Conservation (phyloP, 35 echinoderm and acorn worm genomes). For the Antedon bifida region DNA sequence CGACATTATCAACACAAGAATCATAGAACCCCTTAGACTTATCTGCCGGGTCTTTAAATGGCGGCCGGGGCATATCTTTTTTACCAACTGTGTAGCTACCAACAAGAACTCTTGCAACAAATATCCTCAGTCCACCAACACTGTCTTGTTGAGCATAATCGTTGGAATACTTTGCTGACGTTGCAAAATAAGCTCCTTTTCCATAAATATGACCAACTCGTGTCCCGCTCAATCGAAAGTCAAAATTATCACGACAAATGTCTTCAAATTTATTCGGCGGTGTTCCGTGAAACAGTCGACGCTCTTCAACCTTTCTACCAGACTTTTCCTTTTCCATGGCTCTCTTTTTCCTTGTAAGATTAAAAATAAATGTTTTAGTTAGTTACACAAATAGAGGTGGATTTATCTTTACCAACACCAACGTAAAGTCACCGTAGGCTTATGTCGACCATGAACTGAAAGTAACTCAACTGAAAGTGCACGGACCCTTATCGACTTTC, state of each 20-base stretch:
- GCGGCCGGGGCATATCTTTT: constrained; percentile 13
- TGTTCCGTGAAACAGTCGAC: constrained; percentile 32
- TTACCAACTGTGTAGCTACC: too few relatives aligned
- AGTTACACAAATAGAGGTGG: too few relatives aligned
- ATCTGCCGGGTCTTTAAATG: background rate
- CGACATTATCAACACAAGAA: too few relatives aligned
- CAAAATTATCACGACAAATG: too few relatives aligned
- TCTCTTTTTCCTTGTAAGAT: constrained; percentile 6
- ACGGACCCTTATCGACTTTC: too few relatives aligned
- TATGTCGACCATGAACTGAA: too few relatives aligned
- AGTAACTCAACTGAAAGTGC: too few relatives aligned
- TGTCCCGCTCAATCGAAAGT: too few relatives aligned
- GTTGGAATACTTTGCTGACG: too few relatives aligned
- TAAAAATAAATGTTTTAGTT: too few relatives aligned
- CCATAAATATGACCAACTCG: constrained; percentile 22
- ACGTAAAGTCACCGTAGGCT: too few relatives aligned
- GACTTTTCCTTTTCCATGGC: constrained; percentile 7
- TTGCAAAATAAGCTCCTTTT: constrained; percentile 34
- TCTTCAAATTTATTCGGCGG: background rate
- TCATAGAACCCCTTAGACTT: constrained; percentile 5
- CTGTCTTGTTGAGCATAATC: constrained; percentile 4
- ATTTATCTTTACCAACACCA: too few relatives aligned
- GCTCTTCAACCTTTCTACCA: background rate
- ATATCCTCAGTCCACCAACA: constrained; percentile 9
- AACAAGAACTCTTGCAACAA: constrained; percentile 17